phyloP scores from a whole-genome alignment of 2,888 invertebrate genomes.

The Trichacis sp. region DNA sequence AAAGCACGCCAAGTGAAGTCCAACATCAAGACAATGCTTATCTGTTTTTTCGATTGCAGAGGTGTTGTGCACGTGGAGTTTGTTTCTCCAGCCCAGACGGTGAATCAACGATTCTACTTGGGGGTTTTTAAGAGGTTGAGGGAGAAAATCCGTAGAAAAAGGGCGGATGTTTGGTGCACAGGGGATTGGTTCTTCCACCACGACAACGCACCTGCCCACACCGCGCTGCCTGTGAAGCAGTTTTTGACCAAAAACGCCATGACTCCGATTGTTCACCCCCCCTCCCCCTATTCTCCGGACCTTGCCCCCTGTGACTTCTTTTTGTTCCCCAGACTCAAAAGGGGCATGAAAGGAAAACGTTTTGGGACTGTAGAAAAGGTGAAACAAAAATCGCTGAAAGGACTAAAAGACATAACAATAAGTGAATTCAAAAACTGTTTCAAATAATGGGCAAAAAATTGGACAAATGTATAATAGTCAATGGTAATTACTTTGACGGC shows the following conservation, averaged over 20 bases:
- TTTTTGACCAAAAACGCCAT: constrained; percentile 43
- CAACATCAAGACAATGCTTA: too few species aligned
- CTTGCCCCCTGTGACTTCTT: constrained; percentile 39
- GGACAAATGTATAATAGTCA: too few species aligned
- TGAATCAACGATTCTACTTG: constrained; percentile 43
- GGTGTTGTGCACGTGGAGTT: not conserved
- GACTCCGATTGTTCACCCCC: constrained; percentile 38
- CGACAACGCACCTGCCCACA: constrained; percentile 45
- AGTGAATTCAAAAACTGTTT: not conserved
- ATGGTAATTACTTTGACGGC: too few species aligned
- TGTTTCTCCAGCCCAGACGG: constrained; percentile 45
- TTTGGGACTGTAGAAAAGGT: too few species aligned
- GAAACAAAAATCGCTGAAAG: too few species aligned
- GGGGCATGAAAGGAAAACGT: constrained; percentile 6
- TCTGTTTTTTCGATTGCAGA: too few species aligned
- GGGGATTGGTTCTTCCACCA: constrained; percentile 43
- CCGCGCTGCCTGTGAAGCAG: constrained; percentile 33
- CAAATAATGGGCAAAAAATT: too few species aligned
- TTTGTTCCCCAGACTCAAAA: constrained; percentile 15
- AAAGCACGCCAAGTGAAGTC: too few species aligned
- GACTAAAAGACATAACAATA: not conserved
- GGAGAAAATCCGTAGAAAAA: constrained; percentile 44
- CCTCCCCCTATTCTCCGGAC: constrained; percentile 38
- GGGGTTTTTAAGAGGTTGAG: constrained; percentile 40
- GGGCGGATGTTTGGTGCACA: constrained; percentile 43